Evolutionary conservation across 2,113 vertebrate genomes (phyloP).

Genomic region (Coptodon bakossiorum): DNA sequence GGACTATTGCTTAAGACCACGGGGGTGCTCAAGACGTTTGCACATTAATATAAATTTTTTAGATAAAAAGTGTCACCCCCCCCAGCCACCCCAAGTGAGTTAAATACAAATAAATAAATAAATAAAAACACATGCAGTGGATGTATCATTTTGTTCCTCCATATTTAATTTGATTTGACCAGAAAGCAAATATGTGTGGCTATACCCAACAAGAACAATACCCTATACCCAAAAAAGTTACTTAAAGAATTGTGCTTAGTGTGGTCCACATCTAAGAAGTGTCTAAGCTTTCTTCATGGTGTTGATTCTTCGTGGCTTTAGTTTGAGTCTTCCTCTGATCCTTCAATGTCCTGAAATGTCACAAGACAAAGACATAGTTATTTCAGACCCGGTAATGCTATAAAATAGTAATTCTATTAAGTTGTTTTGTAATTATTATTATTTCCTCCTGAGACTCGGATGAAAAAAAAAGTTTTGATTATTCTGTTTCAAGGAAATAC

Average conservation of each 20-base stretch:
- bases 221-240: neutral
- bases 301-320: constrained; percentile 8
- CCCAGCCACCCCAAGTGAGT: neutral
- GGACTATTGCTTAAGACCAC: neutral
- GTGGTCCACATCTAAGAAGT: neutral
- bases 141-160: neutral
- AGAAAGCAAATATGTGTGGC: neutral
- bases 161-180: neutral
- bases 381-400: neutral
- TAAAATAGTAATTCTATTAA: neutral
- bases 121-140: neutral
- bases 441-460: neutral
- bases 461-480: neutral
- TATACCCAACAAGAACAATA: neutral
- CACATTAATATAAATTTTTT: neutral
- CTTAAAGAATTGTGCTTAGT: neutral
- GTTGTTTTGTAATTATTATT: neutral
- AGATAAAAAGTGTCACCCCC: neutral
- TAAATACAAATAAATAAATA: neutral
- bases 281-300: neutral
- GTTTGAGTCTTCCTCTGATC: constrained; percentile 61
- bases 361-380: neutral
- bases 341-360: constrained; percentile 58
- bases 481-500: neutral
- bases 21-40: neutral